Conservation (phyloP, 1,140 invertebrate genomes). For the Helicorthomorpha holstii region DNA sequence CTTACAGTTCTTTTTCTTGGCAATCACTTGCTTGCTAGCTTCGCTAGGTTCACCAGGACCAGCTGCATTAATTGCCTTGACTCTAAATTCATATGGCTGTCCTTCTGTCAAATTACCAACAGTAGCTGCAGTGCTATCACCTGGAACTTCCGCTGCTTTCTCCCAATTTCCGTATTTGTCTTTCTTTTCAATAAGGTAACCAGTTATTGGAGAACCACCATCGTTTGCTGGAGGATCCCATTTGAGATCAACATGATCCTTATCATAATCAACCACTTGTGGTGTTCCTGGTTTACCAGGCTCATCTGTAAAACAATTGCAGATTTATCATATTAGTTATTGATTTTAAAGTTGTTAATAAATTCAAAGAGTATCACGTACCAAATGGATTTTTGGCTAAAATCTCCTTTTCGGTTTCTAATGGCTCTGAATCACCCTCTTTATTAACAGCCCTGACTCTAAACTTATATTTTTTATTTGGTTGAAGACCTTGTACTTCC, state of each 20-base stretch:
- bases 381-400: slow-evolving; percentile 91
- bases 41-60: slow-evolving; percentile 84
- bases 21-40: slow-evolving; percentile 67
- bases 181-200: slow-evolving; percentile 80
- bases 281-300: slow-evolving; percentile 82
- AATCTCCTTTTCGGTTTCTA: slow-evolving; percentile 69
- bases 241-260: slow-evolving; percentile 76
- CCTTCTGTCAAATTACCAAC: slow-evolving; percentile 81
- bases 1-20: slow-evolving; percentile 59
- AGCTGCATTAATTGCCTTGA: slow-evolving; percentile 77
- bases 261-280: slow-evolving; percentile 87
- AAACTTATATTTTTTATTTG: slow-evolving; percentile 86
- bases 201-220: slow-evolving; percentile 69
- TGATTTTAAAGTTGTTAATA: slow-evolving; percentile 16
- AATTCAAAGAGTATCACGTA: slow-evolving; percentile 19
- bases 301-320: slow-evolving; percentile 43
- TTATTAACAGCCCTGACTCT: slow-evolving; percentile 88
- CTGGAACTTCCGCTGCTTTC: slow-evolving; percentile 66
- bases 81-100: slow-evolving; percentile 76
- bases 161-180: slow-evolving; percentile 91
- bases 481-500: slow-evolving; percentile 69
- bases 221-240: slow-evolving; percentile 66
- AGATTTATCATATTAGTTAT: neutral
- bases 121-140: slow-evolving; percentile 56
- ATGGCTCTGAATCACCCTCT: slow-evolving; percentile 86